phyloP scores from a whole-genome alignment of 2,113 vertebrate species.

The Neolamprologus modestus region DNA sequence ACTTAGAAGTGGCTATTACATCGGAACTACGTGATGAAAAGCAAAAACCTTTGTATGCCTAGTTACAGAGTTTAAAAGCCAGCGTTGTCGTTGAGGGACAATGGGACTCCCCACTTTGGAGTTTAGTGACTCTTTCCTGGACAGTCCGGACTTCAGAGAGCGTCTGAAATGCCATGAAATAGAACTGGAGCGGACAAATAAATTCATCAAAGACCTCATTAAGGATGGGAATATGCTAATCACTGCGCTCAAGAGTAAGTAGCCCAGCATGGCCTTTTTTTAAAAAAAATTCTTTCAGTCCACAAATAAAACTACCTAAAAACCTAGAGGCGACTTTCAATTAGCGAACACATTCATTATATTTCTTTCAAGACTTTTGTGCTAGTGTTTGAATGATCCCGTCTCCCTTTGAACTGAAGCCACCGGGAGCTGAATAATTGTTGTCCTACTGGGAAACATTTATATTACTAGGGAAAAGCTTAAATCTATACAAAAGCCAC shows the following conservation, averaged over 20 bases:
- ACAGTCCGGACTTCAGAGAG: slow-evolving; percentile 96
- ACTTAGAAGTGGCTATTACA: background rate
- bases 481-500: background rate
- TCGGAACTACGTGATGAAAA: slow-evolving; percentile 33
- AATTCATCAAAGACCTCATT: slow-evolving; percentile 96
- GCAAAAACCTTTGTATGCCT: background rate
- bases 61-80: background rate
- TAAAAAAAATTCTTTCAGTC: background rate
- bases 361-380: background rate
- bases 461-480: background rate
- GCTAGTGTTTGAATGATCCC: background rate
- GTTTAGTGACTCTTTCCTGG: slow-evolving; percentile 93
- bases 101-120: slow-evolving; percentile 96
- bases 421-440: background rate
- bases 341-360: background rate
- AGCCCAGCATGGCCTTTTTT: background rate
- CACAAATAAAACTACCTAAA: background rate
- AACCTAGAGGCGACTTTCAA: background rate
- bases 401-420: background rate
- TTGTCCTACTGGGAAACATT: background rate
- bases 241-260: slow-evolving; percentile 88
- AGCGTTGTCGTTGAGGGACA: background rate
- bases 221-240: slow-evolving; percentile 94
- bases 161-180: slow-evolving; percentile 91
- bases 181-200: slow-evolving; percentile 92